A percentile compares a stretch with the other conserved stretches of the same genome.
phyloP scores from a whole-genome alignment of 2,797 vertebrate species.

The Menidia menidia region DNA sequence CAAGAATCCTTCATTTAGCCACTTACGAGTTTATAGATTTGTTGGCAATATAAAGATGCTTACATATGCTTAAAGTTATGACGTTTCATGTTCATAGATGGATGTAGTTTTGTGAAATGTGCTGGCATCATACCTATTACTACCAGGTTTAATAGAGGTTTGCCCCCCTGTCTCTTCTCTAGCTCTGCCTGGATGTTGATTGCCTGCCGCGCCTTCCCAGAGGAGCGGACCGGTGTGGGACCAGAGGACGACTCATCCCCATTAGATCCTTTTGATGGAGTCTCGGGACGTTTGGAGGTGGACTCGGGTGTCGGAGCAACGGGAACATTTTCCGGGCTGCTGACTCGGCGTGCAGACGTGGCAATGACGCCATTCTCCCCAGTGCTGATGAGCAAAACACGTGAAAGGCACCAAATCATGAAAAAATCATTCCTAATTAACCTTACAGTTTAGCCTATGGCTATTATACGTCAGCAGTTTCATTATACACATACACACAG shows the following conservation, averaged over 20 bases:
- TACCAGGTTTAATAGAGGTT: constrained; percentile 94
- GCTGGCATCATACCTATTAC: constrained; percentile 89
- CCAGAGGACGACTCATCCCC: constrained; percentile 81
- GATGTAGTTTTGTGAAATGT: neutral
- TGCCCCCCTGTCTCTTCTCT: constrained; percentile 96
- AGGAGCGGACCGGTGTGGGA: constrained; percentile 82
- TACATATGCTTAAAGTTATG: neutral
- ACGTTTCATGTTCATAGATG: neutral
- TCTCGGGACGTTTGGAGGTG: constrained; percentile 73
- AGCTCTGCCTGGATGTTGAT: constrained; percentile 92
- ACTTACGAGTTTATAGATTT: neutral
- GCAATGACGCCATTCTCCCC: constrained; percentile 85
- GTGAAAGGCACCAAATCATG: neutral
- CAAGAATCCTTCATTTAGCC: neutral
- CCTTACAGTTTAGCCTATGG: no score
- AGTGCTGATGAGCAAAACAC: constrained; percentile 63
- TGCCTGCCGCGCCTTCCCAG: constrained; percentile 88
- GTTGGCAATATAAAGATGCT: neutral
- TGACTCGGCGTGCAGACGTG: constrained; percentile 73
- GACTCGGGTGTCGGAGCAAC: constrained; percentile 62
- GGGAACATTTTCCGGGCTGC: constrained; percentile 76
- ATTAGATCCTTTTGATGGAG: constrained; percentile 68
- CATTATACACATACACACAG: no score
- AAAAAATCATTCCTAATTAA: neutral
- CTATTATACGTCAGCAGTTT: no score